phyloP scores from a whole-genome alignment of 2,888 invertebrate species.

The Lepidochitona cinerea region DNA sequence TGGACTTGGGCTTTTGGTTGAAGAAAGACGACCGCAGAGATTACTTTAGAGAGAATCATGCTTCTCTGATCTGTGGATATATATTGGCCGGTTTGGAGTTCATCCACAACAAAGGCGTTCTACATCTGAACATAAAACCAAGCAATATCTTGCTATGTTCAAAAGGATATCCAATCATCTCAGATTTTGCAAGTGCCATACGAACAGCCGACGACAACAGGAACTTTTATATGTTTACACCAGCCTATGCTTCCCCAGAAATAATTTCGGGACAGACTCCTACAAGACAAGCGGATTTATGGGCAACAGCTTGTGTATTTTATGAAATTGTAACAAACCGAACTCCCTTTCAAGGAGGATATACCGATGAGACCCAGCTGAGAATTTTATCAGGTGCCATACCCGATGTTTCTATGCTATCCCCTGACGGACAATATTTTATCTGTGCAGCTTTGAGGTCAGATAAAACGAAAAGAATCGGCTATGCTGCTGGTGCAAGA shows the following conservation, averaged over 20 bases:
- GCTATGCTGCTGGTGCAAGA: not conserved
- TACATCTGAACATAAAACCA: constrained; percentile 5
- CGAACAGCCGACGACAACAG: not conserved
- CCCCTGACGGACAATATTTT: not conserved
- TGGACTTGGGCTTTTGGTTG: not conserved
- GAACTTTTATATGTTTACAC: not conserved
- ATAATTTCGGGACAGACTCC: not conserved
- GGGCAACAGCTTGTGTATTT: not conserved
- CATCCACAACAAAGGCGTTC: not conserved
- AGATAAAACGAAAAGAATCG: not conserved
- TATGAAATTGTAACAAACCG: not conserved
- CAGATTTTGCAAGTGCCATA: not conserved
- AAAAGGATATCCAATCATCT: not conserved
- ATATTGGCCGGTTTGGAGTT: not conserved
- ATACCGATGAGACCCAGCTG: not conserved
- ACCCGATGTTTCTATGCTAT: not conserved
- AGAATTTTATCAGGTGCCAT: not conserved
- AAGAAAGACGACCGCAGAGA: not conserved
- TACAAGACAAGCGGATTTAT: not conserved
- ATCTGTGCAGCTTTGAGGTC: not conserved
- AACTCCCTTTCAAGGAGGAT: not conserved
- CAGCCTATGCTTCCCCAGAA: not conserved
- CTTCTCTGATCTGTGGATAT: not conserved
- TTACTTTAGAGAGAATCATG: not conserved
- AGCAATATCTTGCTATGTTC: not conserved